phyloP scores from a whole-genome alignment of 2,113 vertebrate genomes.

The Lepisosteus osseus region DNA sequence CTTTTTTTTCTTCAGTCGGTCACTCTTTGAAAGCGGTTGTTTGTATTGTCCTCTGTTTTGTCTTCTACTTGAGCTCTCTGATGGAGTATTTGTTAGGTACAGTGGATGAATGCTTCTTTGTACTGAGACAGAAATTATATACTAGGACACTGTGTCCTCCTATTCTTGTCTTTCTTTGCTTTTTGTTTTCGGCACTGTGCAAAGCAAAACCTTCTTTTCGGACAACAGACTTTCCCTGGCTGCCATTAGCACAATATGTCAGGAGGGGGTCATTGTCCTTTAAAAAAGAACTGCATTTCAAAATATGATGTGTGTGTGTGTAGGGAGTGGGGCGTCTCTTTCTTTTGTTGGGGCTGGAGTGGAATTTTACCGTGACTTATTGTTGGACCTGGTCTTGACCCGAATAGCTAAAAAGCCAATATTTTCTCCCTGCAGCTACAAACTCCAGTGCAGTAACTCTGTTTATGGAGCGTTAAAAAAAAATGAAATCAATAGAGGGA shows the following conservation, averaged over 20 bases:
- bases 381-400: not conserved
- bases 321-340: not conserved
- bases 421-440: not conserved
- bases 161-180: not conserved
- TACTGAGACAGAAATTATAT: no score
- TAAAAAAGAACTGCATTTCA: not conserved
- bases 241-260: not conserved
- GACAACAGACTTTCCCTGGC: not conserved
- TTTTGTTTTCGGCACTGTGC: not conserved
- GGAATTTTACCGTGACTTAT: not conserved
- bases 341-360: not conserved
- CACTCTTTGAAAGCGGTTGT: no score
- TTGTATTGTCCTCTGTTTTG: no score
- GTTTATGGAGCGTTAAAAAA: slow-evolving; percentile 10
- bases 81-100: no score
- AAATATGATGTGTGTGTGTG: not conserved
- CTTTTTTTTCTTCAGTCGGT: no score
- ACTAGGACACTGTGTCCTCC: no score
- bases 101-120: no score
- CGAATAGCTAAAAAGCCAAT: not conserved
- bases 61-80: no score
- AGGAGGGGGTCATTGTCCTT: not conserved
- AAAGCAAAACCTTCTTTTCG: not conserved
- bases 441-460: not conserved
- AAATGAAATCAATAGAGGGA: slow-evolving; percentile 20